A percentile compares a stretch with the other conserved stretches of the same genome.
Evolutionary conservation across 1,140 invertebrate genomes (phyloP).

Genomic region (Lepidotrigona ventralis): DNA sequence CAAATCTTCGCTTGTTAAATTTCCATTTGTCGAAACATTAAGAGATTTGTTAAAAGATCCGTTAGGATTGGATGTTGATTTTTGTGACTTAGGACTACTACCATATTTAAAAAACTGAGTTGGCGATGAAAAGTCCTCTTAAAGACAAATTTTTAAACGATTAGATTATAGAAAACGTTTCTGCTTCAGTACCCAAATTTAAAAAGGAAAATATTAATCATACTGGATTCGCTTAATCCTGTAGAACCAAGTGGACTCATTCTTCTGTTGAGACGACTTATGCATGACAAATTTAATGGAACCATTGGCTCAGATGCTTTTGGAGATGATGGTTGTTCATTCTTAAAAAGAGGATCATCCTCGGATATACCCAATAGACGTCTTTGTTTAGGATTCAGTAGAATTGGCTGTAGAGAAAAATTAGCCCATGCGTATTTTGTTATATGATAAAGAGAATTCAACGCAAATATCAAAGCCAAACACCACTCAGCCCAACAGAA

Average conservation of each 20-base stretch:
- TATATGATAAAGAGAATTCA: conserved; percentile 73
- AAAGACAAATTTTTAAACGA: conserved; percentile 36
- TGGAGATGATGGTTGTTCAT: conserved; percentile 43
- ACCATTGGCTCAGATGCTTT: conserved; percentile 61
- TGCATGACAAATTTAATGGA: conserved; percentile 66
- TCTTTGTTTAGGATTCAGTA: conserved; percentile 64
- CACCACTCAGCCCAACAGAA: conserved; percentile 73
- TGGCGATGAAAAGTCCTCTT: conserved; percentile 68
- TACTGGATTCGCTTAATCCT: conserved; percentile 70
- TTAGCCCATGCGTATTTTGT: conserved; percentile 63
- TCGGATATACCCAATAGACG: conserved; percentile 69
- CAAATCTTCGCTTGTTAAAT: conserved; percentile 70
- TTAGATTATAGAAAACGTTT: conserved; percentile 1
- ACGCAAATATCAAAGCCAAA: conserved; percentile 69
- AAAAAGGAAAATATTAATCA: not conserved
- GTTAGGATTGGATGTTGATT: conserved; percentile 64
- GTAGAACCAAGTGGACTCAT: conserved; percentile 64
- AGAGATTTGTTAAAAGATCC: conserved; percentile 70
- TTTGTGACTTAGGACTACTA: conserved; percentile 61
- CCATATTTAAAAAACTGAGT: conserved; percentile 70
- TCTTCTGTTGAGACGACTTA: conserved; percentile 69
- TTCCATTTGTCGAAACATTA: conserved; percentile 68
- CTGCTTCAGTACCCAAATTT: not conserved
- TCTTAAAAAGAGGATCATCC: conserved; percentile 72
- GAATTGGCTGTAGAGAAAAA: conserved; percentile 64